phyloP scores from a whole-genome alignment of 2,113 vertebrate genomes.

The Meriones unguiculatus region DNA sequence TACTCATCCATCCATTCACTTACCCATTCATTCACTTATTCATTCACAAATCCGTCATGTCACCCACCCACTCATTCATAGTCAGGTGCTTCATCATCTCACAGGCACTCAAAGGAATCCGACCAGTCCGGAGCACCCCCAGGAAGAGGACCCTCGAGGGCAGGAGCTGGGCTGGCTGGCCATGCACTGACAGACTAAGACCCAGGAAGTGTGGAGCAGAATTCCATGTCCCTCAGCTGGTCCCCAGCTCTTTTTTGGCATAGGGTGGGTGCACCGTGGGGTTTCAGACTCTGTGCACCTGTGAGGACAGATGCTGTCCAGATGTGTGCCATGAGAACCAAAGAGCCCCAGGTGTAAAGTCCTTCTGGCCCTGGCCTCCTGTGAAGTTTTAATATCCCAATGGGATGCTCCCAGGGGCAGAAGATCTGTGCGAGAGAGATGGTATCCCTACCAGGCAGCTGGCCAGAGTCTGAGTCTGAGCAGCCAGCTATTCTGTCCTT shows the following conservation, averaged over 20 bases:
- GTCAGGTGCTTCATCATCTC: neutral
- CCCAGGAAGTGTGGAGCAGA: neutral
- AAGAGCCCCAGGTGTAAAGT: neutral
- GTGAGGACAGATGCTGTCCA: conserved; percentile 25
- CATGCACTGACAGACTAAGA: neutral
- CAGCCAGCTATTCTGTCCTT: neutral
- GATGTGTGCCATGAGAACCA: neutral
- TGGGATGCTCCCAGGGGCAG: neutral
- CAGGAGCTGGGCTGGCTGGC: neutral
- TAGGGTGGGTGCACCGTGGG: neutral
- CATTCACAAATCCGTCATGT: neutral
- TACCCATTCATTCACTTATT: neutral
- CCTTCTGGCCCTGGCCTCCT: neutral
- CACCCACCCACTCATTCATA: neutral
- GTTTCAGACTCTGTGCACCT: neutral
- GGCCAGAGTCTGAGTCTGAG: neutral
- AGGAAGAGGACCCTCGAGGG: neutral
- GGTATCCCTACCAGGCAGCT: too few species aligned
- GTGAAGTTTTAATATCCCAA: neutral
- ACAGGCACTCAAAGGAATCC: neutral
- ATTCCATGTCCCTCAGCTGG: neutral
- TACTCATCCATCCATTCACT: too few species aligned
- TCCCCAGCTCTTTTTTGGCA: neutral
- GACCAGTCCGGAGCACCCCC: neutral
- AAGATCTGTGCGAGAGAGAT: neutral